Base-by-base conservation (phyloP, 2,888 invertebrate genomes). In the Caenorhabditis sp. region DNA sequence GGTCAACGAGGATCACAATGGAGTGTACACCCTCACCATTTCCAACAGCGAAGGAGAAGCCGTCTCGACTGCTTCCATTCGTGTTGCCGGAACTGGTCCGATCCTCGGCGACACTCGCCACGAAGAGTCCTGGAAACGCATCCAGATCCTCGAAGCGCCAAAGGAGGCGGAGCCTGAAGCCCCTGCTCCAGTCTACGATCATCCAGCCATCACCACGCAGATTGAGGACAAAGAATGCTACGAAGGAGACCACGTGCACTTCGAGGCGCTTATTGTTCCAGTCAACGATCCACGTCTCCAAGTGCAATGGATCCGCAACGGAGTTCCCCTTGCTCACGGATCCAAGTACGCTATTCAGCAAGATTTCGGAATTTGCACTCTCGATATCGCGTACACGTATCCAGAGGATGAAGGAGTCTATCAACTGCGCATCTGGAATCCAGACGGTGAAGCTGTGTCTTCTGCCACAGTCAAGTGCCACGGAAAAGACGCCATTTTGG, bases 331-430 rank as follows among this genome's bases (percentile, higher is more conserved):
- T 20, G 81, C 81, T 3, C 84, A 89, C 27, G 89, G 89, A 37
- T 85, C 83, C 9, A 89, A 89, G 68, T 89, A 88, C 74, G 85
- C 95, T 90, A 94, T 95, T 32, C 94, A 94, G n/a, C 95, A 96
- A 88, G 98, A 99, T 90, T 98, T 99, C 90, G 98, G 98, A 74
- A 95, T 94, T 88, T 94, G 97, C 11, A 93, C 95, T 22, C 91
- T 99, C 85, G 95, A 95, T 88, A 92, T 96, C 78, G 93, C 92
- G 59, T 94, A 94, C 86, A 82, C 89, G 6, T 86, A 75, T 68
- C 95, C 96, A 22, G 95, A 95, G 90, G 98, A 98, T 91, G 95
- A 95, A 1, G 97, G 97, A 48, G 95, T 95, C 39, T 97, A 97
- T 90, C 96, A 96, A 2, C 95, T 96, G 89, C 93, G 95, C 70